Evolutionary conservation across 2,113 vertebrate genomes (phyloP).

Genomic region (Muscicapa adusta): DNA sequence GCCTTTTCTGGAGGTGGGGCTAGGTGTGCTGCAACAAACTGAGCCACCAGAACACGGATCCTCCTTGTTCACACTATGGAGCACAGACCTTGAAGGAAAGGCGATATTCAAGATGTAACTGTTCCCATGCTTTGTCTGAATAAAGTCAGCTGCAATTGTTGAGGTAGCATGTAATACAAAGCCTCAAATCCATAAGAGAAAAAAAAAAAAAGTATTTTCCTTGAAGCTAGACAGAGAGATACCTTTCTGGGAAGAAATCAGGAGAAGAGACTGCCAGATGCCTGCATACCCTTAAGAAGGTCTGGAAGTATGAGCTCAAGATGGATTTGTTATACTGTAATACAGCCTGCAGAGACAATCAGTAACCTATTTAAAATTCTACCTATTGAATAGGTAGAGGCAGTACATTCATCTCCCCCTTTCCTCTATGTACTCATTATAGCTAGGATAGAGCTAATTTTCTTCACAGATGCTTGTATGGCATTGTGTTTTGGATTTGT

Average conservation of each 20-base stretch:
- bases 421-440: background rate
- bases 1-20: background rate
- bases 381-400: background rate
- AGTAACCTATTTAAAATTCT: background rate
- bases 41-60: background rate
- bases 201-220: background rate
- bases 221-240: background rate
- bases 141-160: background rate
- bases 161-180: background rate
- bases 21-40: background rate
- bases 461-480: fast-evolving
- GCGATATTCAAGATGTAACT: background rate
- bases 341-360: background rate
- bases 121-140: background rate
- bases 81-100: background rate
- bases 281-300: background rate
- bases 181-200: background rate
- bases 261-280: background rate
- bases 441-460: background rate
- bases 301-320: background rate
- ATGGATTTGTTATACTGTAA: background rate
- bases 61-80: background rate
- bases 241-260: background rate
- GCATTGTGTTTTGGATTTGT: background rate
- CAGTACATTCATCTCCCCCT: background rate